Percentiles rank a stretch among this genome's conserved stretches.
Conservation (phyloP, 2,113 vertebrate species). For the Pomatostomus ruficeps region DNA sequence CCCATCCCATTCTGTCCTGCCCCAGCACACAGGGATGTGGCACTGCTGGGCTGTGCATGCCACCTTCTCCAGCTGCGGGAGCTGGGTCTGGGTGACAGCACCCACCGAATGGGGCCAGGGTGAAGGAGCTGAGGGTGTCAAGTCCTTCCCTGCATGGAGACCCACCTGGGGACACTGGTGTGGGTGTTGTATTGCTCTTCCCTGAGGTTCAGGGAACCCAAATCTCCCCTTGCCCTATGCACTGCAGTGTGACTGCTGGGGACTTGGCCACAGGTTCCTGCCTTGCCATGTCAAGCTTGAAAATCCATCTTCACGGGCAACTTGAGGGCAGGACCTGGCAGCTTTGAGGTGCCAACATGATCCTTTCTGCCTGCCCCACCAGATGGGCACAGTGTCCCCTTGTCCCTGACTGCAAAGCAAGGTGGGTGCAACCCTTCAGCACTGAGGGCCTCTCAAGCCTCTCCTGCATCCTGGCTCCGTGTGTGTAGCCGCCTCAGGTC, state of each 20-base stretch:
- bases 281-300: background rate
- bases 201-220: background rate
- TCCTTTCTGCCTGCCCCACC: background rate
- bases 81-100: background rate
- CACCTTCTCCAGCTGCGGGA: rapidly evolving
- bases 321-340: background rate
- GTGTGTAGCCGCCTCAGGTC: background rate
- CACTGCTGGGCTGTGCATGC: rapidly evolving
- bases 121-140: background rate
- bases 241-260: rapidly evolving
- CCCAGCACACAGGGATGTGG: background rate
- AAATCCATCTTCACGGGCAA: background rate
- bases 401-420: background rate
- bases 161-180: background rate
- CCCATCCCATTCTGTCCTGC: background rate
- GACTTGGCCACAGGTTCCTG: background rate
- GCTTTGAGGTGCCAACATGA: background rate
- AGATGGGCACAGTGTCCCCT: background rate
- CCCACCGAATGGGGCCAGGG: rapidly evolving
- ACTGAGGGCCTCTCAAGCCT: rapidly evolving
- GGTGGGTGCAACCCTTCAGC: background rate
- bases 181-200: background rate
- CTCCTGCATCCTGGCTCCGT: background rate
- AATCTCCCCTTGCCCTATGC: background rate
- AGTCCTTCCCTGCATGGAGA: background rate